phyloP scores from a whole-genome alignment of 37 sponge, comb jelly and placozoan genomes.

The Mnemiopsis leidyi region DNA sequence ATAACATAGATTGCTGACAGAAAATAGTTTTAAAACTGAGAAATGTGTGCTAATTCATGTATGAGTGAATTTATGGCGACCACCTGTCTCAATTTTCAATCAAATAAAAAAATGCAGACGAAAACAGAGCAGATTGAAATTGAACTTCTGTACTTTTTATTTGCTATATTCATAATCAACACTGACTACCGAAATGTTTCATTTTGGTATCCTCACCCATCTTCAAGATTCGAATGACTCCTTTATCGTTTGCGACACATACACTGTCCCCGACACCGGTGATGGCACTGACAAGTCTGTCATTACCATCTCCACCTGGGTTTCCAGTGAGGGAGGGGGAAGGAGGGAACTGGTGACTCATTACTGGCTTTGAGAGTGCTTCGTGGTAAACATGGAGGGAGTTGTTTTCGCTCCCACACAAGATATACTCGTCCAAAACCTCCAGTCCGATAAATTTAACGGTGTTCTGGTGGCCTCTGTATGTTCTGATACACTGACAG shows the following conservation, averaged over 20 bases:
- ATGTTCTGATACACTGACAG: not conserved
- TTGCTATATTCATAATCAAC: too few relatives aligned
- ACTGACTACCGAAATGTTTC: not conserved
- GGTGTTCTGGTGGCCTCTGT: conserved; percentile 28
- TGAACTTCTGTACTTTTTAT: too few relatives aligned
- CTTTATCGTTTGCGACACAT: conserved; percentile 18
- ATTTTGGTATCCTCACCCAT: not conserved
- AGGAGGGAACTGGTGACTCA: not conserved
- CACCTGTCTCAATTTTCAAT: too few relatives aligned
- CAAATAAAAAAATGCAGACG: too few relatives aligned
- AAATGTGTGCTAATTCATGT: too few relatives aligned
- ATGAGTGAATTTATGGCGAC: too few relatives aligned
- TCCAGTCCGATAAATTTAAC: conserved; percentile 49
- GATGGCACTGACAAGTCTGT: not conserved
- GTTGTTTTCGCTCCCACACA: conserved; percentile 25
- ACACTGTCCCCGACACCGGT: not conserved
- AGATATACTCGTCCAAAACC: not conserved
- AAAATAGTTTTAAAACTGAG: too few relatives aligned
- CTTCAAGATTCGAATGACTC: not conserved
- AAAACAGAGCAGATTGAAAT: too few relatives aligned
- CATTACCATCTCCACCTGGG: not conserved
- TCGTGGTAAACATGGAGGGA: conserved; percentile 25
- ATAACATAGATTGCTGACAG: too few relatives aligned
- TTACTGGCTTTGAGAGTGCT: not conserved
- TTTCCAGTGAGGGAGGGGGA: not conserved